Percentiles rank a stretch among this genome's conserved stretches.
These are phyloP conservation scores for Chloroclystis v-ata DNA, from an alignment of 2,888 invertebrate genomes.

Conservation along the genomic window DNA sequence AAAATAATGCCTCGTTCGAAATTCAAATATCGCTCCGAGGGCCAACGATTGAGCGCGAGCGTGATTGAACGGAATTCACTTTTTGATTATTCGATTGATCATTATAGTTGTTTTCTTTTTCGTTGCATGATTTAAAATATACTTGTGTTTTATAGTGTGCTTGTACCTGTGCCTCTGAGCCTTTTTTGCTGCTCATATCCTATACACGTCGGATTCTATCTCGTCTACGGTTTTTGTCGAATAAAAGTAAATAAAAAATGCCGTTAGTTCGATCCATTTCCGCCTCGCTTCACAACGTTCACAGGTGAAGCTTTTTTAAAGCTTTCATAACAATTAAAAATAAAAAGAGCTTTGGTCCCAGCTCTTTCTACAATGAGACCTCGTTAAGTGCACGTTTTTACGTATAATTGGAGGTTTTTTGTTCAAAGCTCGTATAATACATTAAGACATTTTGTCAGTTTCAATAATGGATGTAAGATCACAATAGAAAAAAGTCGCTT, in stretches of 20 bases:
- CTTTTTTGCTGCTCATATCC: conserved; percentile 62
- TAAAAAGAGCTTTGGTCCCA: conserved; percentile 36
- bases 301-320: conserved; percentile 70
- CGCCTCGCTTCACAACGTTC: conserved; percentile 67
- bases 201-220: conserved; percentile 66
- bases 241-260: conserved; percentile 56
- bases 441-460: conserved; percentile 23
- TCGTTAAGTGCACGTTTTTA: conserved; percentile 59
- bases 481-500: conserved; percentile 37
- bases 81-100: conserved; percentile 46
- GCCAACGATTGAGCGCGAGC: conserved; percentile 27
- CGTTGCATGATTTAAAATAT: conserved; percentile 21
- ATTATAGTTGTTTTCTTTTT: conserved; percentile 25
- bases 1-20: conserved; percentile 57
- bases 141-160: conserved; percentile 12
- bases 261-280: conserved; percentile 74
- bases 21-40: conserved; percentile 56
- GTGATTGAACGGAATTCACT: conserved; percentile 50
- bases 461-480: conserved; percentile 38
- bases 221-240: conserved; percentile 61
- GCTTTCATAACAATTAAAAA: conserved; percentile 69
- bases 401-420: conserved; percentile 48
- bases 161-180: conserved; percentile 33
- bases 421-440: conserved; percentile 32
- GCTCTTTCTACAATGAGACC: conserved; percentile 55